phyloP scores from a whole-genome alignment of 2,888 invertebrate species.

The Himalopsyche kuldschensis region DNA sequence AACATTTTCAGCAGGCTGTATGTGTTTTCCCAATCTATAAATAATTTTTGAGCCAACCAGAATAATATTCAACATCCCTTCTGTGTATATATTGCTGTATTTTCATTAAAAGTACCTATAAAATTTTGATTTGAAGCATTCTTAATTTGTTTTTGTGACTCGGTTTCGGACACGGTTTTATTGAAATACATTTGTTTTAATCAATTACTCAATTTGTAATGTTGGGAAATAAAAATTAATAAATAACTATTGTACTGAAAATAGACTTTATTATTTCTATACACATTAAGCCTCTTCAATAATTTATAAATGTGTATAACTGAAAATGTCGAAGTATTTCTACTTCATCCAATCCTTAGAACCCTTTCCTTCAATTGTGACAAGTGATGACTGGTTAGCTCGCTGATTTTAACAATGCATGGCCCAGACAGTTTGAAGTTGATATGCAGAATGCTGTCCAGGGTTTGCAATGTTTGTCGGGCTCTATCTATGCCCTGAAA shows the following conservation, averaged over 20 bases:
- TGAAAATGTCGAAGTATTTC: not conserved
- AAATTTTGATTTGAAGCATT: not conserved
- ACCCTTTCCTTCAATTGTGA: constrained; percentile 14
- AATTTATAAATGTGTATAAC: not conserved
- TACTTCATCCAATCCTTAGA: not conserved
- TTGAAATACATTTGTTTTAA: not conserved
- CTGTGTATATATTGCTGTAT: not conserved
- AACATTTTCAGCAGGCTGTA: not conserved
- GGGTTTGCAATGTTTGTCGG: constrained; percentile 17
- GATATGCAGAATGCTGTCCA: constrained; percentile 25
- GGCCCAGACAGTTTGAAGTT: constrained; percentile 20
- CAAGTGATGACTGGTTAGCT: constrained; percentile 10
- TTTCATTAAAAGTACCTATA: not conserved
- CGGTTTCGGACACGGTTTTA: not conserved
- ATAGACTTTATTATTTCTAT: not conserved
- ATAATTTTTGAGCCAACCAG: not conserved
- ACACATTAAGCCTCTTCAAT: not conserved
- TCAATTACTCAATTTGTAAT: constrained; percentile 6
- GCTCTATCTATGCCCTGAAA: constrained; percentile 33
- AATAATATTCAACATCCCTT: not conserved
- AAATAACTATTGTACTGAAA: not conserved
- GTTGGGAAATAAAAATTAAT: not conserved
- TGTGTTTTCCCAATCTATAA: not conserved
- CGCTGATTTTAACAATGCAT: constrained; percentile 12
- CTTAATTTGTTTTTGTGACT: not conserved